phyloP scores from a whole-genome alignment of 2,888 invertebrate species.

The Nemoura dubitans region DNA sequence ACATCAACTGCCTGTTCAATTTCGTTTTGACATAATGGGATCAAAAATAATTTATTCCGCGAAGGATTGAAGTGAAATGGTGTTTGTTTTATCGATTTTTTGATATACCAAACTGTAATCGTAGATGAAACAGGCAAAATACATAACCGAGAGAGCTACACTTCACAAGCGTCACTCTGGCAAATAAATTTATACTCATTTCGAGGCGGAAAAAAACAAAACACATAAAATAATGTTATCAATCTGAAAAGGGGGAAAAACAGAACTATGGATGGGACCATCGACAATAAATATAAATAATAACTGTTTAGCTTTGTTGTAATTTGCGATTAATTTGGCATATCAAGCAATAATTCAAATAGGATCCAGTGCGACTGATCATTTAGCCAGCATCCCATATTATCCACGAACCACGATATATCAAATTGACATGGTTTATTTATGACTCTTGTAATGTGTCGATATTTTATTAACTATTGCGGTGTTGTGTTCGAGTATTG shows the following conservation, averaged over 20 bases:
- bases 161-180: not conserved
- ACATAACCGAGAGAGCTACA: not conserved
- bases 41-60: conserved; percentile 45
- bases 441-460: conserved; percentile 42
- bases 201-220: not conserved
- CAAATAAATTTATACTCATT: not conserved
- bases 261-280: not conserved
- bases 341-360: not conserved
- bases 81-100: conserved; percentile 12
- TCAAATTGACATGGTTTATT: conserved; percentile 23
- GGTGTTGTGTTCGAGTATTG: conserved; percentile 32
- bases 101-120: not conserved
- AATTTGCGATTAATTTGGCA: not conserved
- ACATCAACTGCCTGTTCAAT: conserved; percentile 42
- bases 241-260: not conserved
- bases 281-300: conserved; percentile 7
- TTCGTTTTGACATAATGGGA: conserved; percentile 44
- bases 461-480: conserved; percentile 36
- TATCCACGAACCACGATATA: not conserved
- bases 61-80: conserved; percentile 29
- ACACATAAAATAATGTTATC: not conserved
- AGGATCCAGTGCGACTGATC: not conserved
- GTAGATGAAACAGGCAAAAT: not conserved
- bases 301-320: not conserved
- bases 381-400: too few relatives aligned